Base-by-base conservation (phyloP, 2,797 vertebrate genomes). In the Protosalanx chinensis region DNA sequence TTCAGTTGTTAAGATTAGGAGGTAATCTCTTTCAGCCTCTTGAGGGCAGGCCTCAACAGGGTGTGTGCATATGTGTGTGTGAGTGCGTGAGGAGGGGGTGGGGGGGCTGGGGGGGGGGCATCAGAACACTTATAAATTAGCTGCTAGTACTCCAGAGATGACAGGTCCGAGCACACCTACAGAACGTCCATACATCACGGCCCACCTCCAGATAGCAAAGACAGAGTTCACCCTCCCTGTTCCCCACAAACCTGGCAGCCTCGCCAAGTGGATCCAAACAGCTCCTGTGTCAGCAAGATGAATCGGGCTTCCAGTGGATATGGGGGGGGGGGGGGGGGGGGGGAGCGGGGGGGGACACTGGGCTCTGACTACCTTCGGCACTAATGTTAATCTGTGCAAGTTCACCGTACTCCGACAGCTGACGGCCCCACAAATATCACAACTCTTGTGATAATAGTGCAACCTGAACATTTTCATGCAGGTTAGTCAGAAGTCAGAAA, bases 101-200 rank as follows among this genome's bases (percentile, higher is more conserved):
- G 41, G 23, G 23, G 23, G 23, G 23, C 23, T 27, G 23, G 23
- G 6, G 46, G 18, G 51, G 53, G 5, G 57, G 53, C 66, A 51
- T 15, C 29, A 20, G 49, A 27, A 35, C 30, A 27, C 33, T 35
- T 30, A 59, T 67, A 63, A 73, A 71, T 75, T 20, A 61, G 64
- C 51, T 72, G 33, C 59, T 74, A 63, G 63, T 29, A 12, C 33
- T 72, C 71, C 58, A 6, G 71, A 73, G 73, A 70, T 67, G 51
- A 81, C 75, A 70, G 64, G 59, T 60, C 68, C n/a, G 57, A 67
- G 59, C 71, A 61, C 53, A 75, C 77, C 59, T 75, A 60, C 27
- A 69, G 53, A 16, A 73, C n/a, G 66, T 64, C 61, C 64, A 68
- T 72, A 64, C 51, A 63, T 68, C 51, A 72, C 61, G 63, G 63